Base-by-base conservation (phyloP, 2,888 invertebrate species). In the Parascotia fuliginaria region DNA sequence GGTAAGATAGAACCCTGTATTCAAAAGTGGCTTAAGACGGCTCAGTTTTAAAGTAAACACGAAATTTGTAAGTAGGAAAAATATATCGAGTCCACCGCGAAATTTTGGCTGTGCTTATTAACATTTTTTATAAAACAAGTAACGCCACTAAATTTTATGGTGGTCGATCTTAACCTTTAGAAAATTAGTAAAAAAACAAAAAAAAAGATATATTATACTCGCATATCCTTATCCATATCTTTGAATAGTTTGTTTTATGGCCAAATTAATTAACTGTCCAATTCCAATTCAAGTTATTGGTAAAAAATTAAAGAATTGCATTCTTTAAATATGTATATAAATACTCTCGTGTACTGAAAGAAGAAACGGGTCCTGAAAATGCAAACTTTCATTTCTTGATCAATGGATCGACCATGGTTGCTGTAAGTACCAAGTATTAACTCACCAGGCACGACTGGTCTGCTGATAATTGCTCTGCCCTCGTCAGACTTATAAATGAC, bases 71-170 rank as follows among this genome's bases (percentile, higher is more conserved):
- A 49, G 75, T 79, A 81, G 75, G 75, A 75, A 76, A 77, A 60
- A 60, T 73, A 73, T 70, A 77, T 84, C 77, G 78, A 87, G 75
- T 89, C 90, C 89, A 88, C 83, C 81, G 83, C 83, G 81, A 84
- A 83, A 70, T 79, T 80, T 85, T 85, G 91, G 90, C 90, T 89
- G 91, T 91, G 90, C 89, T 89, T 86, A 79, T 82, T 81, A 75
- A 77, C 79, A 73, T 70, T 70, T 75, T 74, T 73, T 65, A 67
- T 73, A 70, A 62, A 60, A 57, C 65, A 63, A 38, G 57, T 41
- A 14, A 37, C 36, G 67, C 79, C 81, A 79, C 75, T 19, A 64
- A 57, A 72, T 76, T 79, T 79, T 78, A 73, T 70, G 76, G 81
- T 81, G 81, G 79, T 74, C 51, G 63, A 53, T 57, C 51, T 59